Evolutionary conservation across 2,113 vertebrate genomes (phyloP), one percentile per base, ranked within the genome.

Genomic region (Microcebus lehilahytsara): DNA sequence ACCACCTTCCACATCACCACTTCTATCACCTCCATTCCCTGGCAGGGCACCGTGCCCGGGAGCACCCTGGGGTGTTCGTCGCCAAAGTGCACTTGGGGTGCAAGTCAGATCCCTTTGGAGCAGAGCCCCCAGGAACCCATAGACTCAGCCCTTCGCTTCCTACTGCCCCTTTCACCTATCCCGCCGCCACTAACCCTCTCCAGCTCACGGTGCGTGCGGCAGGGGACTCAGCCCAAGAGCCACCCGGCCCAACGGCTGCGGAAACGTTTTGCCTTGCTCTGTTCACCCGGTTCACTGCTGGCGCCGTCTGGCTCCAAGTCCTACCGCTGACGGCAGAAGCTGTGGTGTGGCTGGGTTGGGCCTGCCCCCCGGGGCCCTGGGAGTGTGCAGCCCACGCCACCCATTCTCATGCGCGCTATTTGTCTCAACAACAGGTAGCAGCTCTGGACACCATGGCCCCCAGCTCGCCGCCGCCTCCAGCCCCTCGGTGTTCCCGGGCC

Each of bases 391-490:
- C 98, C 98, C 98, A 97, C 84, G 98, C 98, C 98, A 98, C 99
- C 98, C 97, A 98, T 98, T 99, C 99, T 99, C 99, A 99, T 98
- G 99, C 98, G 99, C 99, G 99, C 99, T 99, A 99, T 99, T 99
- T 99, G 99, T 99, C 98, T 99, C 99, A 98, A 99, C 99, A 99
- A 99, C 99, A 99, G 99, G 99, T 99, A 99, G 99, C 99, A 99
- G 99, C 98, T 99, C 99, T 74, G 99, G 99, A 99, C 99, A 99
- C 98, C 99, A 99, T 99, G 99, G 99, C 98, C 99, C 99, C 98
- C 99, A 99, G 98, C 99, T 99, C 96, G 96, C 98, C 96, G 99
- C 99, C 97, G 99, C 99, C 97, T 99, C 99, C 98, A 99, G 98
- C 98, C 99, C 99, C 98, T 98, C 99, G 97, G 98, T 99, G 98